A percentile compares a stretch with the other conserved stretches of the same genome.
Evolutionary conservation across 2,797 vertebrate genomes (phyloP).

Genomic region (Molothrus ater): DNA sequence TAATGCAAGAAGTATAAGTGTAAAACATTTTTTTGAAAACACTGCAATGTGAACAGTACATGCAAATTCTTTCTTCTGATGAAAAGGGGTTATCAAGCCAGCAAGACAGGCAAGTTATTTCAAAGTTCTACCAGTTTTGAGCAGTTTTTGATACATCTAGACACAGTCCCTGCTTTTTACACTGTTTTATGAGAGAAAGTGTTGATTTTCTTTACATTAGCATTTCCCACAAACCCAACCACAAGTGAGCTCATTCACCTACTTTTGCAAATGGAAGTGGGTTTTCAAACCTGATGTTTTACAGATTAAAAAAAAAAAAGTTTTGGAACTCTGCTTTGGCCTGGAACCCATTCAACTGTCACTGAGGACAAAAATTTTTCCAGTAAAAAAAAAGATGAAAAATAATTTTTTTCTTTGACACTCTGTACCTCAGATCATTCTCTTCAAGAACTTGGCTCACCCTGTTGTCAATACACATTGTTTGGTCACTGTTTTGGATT

Average conservation of each 20-base stretch:
- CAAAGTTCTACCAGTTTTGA: not conserved
- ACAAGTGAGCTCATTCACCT: not conserved
- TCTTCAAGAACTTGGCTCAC: slow-evolving; percentile 41
- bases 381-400: not conserved
- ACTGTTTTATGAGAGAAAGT: not conserved
- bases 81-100: not conserved
- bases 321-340: not conserved
- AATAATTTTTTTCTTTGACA: not conserved
- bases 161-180: not conserved
- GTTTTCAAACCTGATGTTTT: not conserved
- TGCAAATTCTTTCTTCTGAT: not conserved
- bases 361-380: not conserved
- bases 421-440: slow-evolving; percentile 2
- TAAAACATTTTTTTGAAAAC: not conserved
- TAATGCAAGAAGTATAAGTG: not conserved
- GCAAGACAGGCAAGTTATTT: not conserved
- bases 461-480: not conserved
- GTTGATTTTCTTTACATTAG: not conserved
- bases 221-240: not conserved
- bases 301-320: not conserved
- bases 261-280: not conserved
- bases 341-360: not conserved
- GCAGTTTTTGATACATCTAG: not conserved
- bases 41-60: not conserved
- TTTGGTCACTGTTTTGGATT: slow-evolving; percentile 49